Evolutionary conservation across 1,140 invertebrate species (phyloP).

Genomic region (Rhizoglyphus robini): DNA sequence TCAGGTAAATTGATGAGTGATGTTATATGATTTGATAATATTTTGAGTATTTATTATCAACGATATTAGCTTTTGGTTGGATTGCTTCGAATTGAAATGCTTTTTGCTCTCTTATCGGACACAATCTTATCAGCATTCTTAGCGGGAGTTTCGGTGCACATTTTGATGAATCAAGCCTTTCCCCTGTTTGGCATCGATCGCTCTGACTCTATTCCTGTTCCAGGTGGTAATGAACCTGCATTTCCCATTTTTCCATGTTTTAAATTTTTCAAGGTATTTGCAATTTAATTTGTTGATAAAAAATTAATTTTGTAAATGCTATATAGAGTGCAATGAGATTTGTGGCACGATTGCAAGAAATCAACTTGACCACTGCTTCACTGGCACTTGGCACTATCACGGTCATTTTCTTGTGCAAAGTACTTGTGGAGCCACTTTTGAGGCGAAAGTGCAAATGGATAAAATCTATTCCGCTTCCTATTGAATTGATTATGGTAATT

Average conservation of each 20-base stretch:
- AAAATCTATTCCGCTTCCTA: slow-evolving; percentile 20
- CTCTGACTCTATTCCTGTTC: neutral
- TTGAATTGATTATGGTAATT: slow-evolving; percentile 24
- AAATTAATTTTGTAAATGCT: slow-evolving; percentile 1
- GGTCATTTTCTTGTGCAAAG: slow-evolving; percentile 31
- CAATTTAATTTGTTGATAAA: neutral
- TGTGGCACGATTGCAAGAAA: slow-evolving; percentile 24
- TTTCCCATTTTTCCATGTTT: neutral
- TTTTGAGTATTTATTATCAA: too few relatives aligned
- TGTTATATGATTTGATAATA: too few relatives aligned
- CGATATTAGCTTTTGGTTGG: slow-evolving; percentile 29
- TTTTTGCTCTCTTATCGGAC: slow-evolving; percentile 37
- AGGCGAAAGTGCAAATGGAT: slow-evolving; percentile 16
- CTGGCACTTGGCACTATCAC: slow-evolving; percentile 31
- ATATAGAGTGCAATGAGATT: slow-evolving; percentile 27
- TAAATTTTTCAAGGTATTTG: neutral
- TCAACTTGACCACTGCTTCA: slow-evolving; percentile 30
- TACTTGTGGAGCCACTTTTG: slow-evolving; percentile 23
- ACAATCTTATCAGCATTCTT: slow-evolving; percentile 38
- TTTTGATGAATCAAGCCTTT: slow-evolving; percentile 38
- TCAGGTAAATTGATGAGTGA: too few relatives aligned
- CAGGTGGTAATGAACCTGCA: neutral
- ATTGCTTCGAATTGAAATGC: slow-evolving; percentile 34
- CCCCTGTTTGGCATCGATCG: slow-evolving; percentile 34
- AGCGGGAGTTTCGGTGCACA: slow-evolving; percentile 38